Base-by-base conservation (phyloP, 2,113 vertebrate species). In the Ovibos moschatus region DNA sequence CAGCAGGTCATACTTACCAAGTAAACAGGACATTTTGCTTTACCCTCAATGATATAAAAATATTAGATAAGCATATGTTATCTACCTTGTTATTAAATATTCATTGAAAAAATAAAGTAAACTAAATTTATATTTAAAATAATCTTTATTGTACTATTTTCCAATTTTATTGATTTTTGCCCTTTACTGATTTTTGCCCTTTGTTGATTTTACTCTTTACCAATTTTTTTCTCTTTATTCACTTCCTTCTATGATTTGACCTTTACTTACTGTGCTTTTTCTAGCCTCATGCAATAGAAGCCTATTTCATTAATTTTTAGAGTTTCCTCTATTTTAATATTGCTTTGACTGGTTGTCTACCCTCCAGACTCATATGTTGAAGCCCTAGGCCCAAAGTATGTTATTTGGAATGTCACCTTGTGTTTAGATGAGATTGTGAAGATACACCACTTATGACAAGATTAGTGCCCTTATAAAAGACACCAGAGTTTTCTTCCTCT, bases 391-490 rank as follows among this genome's bases (percentile, higher is more conserved):
- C 27, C 28, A 43, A 1, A 25, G 36, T 45, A 45, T 45, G 21
- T 5, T 83, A 74, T 83, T 58, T 90, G 33, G 43, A 84, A 47
- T 33, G 16, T 14, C 14, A 11, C 13, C 1, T 53, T 28, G 51
- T 5, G 19, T 25, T 95, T 53, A 45, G 21, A 62, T 53, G 33
- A 53, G 7, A 1, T 53, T 16, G 16, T 78, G n/a, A 91, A 13
- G 1, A 11, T n/a, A 11, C 13, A 11, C 3, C 3, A 2, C 1
- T 76, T 4, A 27, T 21, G 13, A 60, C 33, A 81, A 15, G 53
- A 90, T 60, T 76, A n/a, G 2, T 43, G 10, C 10, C n/a, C n/a
- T 76, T 74, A 21, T n/a, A 62, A 76, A 45, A 51, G 28, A 62
- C 30, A 28, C 6, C 3, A 7, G 16, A 50, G 27, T 83, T 58